These are phyloP conservation scores for Forbesichthys agassizii DNA, from an alignment of 2,113 vertebrate genomes.

Conservation along the genomic window DNA sequence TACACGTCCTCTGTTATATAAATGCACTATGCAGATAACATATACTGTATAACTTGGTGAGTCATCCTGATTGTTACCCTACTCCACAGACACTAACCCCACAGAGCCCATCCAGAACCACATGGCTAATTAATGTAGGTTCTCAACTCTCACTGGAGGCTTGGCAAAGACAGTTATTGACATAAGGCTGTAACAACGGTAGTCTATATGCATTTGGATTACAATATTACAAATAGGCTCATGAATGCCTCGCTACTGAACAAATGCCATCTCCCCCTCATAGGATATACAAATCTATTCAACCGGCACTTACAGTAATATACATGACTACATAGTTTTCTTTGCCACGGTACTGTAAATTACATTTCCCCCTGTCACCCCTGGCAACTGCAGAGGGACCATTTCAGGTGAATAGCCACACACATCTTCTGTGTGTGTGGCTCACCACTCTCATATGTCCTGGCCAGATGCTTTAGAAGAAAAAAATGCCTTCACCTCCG, in stretches of 20 bases:
- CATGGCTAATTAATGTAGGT: constrained; percentile 44
- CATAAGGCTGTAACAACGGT: constrained; percentile 12
- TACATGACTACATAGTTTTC: constrained; percentile 25
- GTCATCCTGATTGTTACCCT: background rate
- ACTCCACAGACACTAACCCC: background rate
- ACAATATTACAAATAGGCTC: no score
- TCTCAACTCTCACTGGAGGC: constrained; percentile 39
- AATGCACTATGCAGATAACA: no score
- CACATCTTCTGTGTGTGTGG: constrained; percentile 53
- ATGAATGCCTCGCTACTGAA: background rate
- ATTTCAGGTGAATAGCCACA: constrained; percentile 59
- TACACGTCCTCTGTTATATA: no score
- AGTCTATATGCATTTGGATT: background rate
- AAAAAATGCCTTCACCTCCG: constrained; percentile 54
- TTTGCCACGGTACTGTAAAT: constrained; percentile 36
- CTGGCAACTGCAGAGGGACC: constrained; percentile 64
- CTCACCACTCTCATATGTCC: constrained; percentile 34
- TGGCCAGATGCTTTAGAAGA: constrained; percentile 62
- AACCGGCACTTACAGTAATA: constrained; percentile 6
- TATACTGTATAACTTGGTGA: no score
- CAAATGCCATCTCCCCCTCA: constrained; percentile 12
- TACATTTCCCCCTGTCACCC: constrained; percentile 71
- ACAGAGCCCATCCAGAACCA: constrained; percentile 2
- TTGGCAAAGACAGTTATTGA: constrained; percentile 21
- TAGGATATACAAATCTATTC: background rate